A percentile compares a stretch with the other conserved stretches of the same genome.
Conservation (phyloP, 2,113 vertebrate genomes). For the Phrynosoma blainvillii region DNA sequence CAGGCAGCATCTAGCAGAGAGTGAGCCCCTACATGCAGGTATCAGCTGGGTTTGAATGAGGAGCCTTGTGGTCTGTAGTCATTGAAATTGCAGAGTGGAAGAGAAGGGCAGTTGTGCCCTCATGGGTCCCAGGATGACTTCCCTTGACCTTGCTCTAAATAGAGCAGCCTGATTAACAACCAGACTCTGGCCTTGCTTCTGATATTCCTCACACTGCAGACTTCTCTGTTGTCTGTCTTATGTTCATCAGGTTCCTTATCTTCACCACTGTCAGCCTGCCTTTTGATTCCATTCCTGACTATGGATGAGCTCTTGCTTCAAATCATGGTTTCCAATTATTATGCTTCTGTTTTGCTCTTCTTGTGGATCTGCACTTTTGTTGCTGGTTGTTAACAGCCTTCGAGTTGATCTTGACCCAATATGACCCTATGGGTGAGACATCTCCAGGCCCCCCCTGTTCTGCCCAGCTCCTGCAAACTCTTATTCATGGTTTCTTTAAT, state of each 20-base stretch:
- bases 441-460: too few species aligned
- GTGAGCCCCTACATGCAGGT: background rate
- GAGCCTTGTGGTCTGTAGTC: background rate
- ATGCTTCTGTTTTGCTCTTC: background rate
- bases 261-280: background rate
- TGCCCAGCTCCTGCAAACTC: too few species aligned
- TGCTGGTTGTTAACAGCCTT: too few species aligned
- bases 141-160: background rate
- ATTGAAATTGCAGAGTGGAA: background rate
- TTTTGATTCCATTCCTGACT: background rate
- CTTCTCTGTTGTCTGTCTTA: background rate
- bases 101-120: background rate
- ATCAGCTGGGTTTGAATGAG: background rate
- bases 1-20: background rate
- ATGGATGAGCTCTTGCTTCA: background rate
- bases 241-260: background rate
- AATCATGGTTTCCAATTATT: background rate
- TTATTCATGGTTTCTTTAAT: too few species aligned
- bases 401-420: too few species aligned
- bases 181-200: background rate
- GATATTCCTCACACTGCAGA: background rate
- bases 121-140: background rate
- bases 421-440: too few species aligned
- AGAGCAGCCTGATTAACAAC: background rate
- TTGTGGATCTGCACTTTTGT: background rate